Base-by-base conservation (phyloP, 1,140 invertebrate species). In the Colletes latitarsis region DNA sequence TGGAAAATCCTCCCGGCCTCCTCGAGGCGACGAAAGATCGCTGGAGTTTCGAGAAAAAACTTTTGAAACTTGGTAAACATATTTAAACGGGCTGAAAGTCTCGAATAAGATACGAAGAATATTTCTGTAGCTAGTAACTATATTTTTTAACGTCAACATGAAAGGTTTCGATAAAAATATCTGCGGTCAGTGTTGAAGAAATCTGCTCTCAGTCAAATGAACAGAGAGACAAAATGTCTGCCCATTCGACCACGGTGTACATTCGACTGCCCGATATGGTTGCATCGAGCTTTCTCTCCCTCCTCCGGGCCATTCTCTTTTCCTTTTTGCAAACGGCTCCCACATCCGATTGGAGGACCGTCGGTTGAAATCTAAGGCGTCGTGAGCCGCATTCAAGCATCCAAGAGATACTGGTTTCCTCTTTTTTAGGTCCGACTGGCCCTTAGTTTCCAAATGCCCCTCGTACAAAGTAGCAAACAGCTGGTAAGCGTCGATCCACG, bases 221-320 rank as follows among this genome's bases (percentile, higher is more conserved):
- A 9, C 19, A 70, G 41, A 15, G 39, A 55, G 69, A 68, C 41
- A 55, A 81, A 63, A 49, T 75, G 60, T 73, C 19, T 43, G 55
- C 49, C 9, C 43, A 2, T 12, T 53, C 4, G 49, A 10, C n/a
- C 55, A 5, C 55, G 8, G n/a, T 19, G 17, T 30, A 2, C n/a
- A 46, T 21, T 71, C n/a, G 30, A 14, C 49, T 67, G 66, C 49
- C 14, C 46, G 21, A 58, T 67, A 58, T 53, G 41, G 53, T 49
- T 21, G 53, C 62, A 10, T 39, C 19, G 52, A 41, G 30, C 30
- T 30, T 21, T 4, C 30, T 41, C 30, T 9, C 6, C 4, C 30
- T 41, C 30, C 60, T 41, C 30, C 15, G 14, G n/a, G 3, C 4
- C 14, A 64, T 74, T 67, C 30, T 58, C 69, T 52, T 73, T 30